Base-by-base conservation (phyloP, 2,113 vertebrate species). In the Dipodomys spectabilis region DNA sequence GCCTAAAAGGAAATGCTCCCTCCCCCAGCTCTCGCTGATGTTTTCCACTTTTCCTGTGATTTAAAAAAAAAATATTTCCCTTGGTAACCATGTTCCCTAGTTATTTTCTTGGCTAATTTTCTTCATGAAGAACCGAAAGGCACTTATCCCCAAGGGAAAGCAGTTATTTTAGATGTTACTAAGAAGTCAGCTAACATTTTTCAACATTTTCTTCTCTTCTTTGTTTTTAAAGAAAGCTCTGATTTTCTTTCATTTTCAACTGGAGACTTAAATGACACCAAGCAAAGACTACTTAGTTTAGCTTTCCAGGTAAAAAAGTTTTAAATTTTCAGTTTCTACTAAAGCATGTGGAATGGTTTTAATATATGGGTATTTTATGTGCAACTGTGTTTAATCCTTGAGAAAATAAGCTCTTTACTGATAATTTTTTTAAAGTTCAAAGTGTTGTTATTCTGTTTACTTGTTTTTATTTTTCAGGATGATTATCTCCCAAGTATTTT, bases 271-370 rank as follows among this genome's bases (percentile, higher is more conserved):
- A 98, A 97, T 98, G 98, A 96, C 96, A 98, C 91, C 98, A 98
- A 96, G 96, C 97, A 98, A 97, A 98, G 87, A 95, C 98, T 97
- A 96, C 98, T 98, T 98, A 98, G 97, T 97, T 98, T 98, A 98
- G 97, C 97, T 97, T 97, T 97, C 96, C 98, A 98, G 98, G 98
- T 98, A 98, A 98, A 98, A 82, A 95, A 32, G 92, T 96, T 98
- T 98, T 97, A 69, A 89, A 92, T 98, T 98, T 97, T 98, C 97
- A 98, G 97, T 97, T 98, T 97, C 89, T 97, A 95, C 92, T 98
- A 95, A 95, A 97, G 97, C 88, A 96, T 98, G 94, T 97, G 94
- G 89, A 97, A 97, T 97, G 97, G 95, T 97, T 96, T 97, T 97
- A 95, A 94, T 86, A 94, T 89, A 82, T 75, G 82, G 77, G 49